A percentile compares a stretch with the other conserved stretches of the same genome.
Conservation (phyloP, 2,888 invertebrate species). For the Epicampocera succincta region DNA sequence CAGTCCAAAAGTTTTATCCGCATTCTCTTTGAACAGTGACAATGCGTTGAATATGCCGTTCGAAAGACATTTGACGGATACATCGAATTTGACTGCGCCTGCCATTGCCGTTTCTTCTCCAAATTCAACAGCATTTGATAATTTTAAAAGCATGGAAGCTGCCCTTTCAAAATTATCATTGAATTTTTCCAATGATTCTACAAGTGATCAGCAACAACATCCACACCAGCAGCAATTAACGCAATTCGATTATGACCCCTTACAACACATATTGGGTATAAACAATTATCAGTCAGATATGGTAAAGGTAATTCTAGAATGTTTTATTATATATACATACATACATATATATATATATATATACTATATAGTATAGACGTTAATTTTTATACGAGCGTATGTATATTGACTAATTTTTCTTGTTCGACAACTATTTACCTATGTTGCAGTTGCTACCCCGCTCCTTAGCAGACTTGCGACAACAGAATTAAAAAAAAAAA, state of each 20-base stretch:
- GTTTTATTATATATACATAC: no score
- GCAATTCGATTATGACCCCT: slow-evolving; percentile 69
- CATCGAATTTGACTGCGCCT: slow-evolving; percentile 49
- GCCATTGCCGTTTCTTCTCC: slow-evolving; percentile 52
- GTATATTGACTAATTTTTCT: no score
- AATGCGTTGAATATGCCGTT: slow-evolving; percentile 56
- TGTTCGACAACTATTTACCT: no score
- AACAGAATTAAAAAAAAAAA: no score
- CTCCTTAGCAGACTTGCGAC: no score
- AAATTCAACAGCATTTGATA: slow-evolving; percentile 64
- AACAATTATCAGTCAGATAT: slow-evolving; percentile 56
- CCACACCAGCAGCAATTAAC: slow-evolving; percentile 53
- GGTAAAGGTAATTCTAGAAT: slow-evolving; percentile 69
- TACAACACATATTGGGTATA: slow-evolving; percentile 70
- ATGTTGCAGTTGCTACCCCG: no score
- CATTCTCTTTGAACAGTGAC: slow-evolving; percentile 67
- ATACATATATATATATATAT: no score
- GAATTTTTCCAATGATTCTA: slow-evolving; percentile 66
- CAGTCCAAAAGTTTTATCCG: slow-evolving; percentile 69
- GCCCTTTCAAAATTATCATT: slow-evolving; percentile 70
- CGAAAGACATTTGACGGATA: slow-evolving; percentile 55
- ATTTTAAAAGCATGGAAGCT: slow-evolving; percentile 71
- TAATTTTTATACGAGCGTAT: no score
- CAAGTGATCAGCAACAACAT: slow-evolving; percentile 60
- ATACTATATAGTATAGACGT: no score